Evolutionary conservation across 92 coral and sea anemone species (phyloP).

Genomic region (Parazoanthus swiftii): DNA sequence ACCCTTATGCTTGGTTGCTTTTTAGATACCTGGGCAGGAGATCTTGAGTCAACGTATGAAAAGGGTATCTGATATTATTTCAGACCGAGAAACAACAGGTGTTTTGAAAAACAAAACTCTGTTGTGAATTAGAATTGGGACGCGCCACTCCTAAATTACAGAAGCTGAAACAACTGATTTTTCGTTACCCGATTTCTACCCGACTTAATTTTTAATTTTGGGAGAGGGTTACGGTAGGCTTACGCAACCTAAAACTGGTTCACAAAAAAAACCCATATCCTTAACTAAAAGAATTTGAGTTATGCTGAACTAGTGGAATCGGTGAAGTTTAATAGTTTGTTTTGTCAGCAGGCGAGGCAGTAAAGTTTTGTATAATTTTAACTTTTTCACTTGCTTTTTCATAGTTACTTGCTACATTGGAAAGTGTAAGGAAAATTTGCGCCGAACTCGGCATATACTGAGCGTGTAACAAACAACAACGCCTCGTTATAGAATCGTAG

Average conservation of each 20-base stretch:
- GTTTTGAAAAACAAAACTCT: background rate
- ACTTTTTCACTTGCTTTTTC: background rate
- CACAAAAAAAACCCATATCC: too few relatives aligned
- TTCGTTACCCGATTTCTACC: background rate
- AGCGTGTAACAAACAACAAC: background rate
- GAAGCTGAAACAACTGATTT: too few relatives aligned
- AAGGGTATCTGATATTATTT: background rate
- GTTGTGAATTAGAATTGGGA: background rate
- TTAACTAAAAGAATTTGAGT: too few relatives aligned
- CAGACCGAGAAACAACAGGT: background rate
- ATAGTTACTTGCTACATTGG: too few relatives aligned
- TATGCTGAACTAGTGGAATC: background rate
- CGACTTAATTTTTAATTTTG: too few relatives aligned
- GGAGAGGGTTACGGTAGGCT: background rate
- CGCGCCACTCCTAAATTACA: background rate
- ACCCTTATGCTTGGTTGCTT: too few relatives aligned
- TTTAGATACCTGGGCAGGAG: too few relatives aligned
- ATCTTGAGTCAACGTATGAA: background rate
- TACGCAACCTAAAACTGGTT: background rate
- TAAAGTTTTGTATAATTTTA: background rate
- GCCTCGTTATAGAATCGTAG: background rate
- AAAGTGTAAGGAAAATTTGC: background rate
- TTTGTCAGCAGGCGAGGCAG: background rate
- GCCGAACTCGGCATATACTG: background rate
- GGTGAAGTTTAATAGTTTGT: background rate